Percentiles rank a stretch among this genome's conserved stretches.
phyloP scores from a whole-genome alignment of 1,140 invertebrate species.

The Pogonognathellus flavescens region DNA sequence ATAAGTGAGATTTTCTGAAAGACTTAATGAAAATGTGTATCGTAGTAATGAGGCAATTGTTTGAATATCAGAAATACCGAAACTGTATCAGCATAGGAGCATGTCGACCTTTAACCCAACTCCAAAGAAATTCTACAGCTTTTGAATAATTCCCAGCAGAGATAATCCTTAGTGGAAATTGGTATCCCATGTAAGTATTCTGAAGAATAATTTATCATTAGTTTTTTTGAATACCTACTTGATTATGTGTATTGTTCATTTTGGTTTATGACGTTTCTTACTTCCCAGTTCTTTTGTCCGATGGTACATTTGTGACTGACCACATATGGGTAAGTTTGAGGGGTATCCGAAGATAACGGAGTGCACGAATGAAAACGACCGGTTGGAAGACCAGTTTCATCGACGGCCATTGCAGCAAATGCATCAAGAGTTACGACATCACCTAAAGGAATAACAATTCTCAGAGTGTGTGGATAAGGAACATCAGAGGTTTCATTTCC shows the following conservation, averaged over 20 bases:
- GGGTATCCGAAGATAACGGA: background rate
- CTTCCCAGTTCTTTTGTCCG: background rate
- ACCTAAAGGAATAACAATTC: background rate
- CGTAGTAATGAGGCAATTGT: no score
- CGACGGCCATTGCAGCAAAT: constrained; percentile 18
- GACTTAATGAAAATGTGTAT: no score
- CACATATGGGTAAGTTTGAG: background rate
- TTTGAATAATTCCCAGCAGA: background rate
- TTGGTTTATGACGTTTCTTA: background rate
- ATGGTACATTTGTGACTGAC: constrained; percentile 2
- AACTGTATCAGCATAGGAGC: constrained; percentile 13
- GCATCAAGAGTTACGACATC: background rate
- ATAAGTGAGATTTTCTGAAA: no score
- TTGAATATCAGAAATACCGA: background rate
- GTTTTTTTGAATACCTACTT: background rate
- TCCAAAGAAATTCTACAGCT: constrained; percentile 10
- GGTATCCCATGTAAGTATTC: constrained; percentile 16
- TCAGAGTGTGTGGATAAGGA: background rate
- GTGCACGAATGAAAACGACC: constrained; percentile 13
- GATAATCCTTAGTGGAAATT: background rate
- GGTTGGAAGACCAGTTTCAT: constrained; percentile 16
- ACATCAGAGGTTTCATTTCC: no score
- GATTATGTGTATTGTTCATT: no score
- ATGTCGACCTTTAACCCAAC: background rate
- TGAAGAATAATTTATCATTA: background rate